These are phyloP conservation scores for Neostethus bicornis DNA, from an alignment of 2,797 vertebrate genomes.

Conservation along the genomic window DNA sequence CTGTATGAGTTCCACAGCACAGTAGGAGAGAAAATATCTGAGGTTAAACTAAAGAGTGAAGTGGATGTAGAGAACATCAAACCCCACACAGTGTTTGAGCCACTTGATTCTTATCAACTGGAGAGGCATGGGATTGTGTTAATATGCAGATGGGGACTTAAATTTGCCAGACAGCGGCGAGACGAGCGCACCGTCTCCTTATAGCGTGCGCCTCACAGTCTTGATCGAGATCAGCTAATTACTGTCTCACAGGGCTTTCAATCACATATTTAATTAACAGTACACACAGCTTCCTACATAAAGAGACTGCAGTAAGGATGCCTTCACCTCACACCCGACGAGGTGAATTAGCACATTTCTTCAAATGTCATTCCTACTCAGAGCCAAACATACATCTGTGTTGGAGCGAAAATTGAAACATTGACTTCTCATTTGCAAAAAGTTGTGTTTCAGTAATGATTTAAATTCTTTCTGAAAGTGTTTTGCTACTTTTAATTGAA, in stretches of 20 bases:
- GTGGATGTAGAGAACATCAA: constrained; percentile 2
- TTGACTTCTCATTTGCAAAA: background rate
- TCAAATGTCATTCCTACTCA: background rate
- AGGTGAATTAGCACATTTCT: background rate
- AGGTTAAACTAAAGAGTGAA: constrained; percentile 21
- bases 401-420: background rate
- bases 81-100: background rate
- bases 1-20: constrained; percentile 14
- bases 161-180: background rate
- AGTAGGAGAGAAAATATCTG: constrained; percentile 27
- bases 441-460: too few species aligned
- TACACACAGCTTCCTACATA: background rate
- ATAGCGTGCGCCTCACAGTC: background rate
- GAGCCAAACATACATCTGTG: background rate
- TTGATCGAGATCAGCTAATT: background rate
- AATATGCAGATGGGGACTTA: background rate
- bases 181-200: background rate
- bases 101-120: constrained; percentile 4
- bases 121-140: background rate
- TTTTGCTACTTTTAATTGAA: too few species aligned
- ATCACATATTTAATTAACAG: background rate
- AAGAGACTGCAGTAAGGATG: background rate
- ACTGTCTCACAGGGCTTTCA: background rate
- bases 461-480: too few species aligned
- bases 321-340: background rate